These are phyloP conservation scores for Corydoras sp. DNA, from an alignment of 2,113 vertebrate species.

Conservation along the genomic window DNA sequence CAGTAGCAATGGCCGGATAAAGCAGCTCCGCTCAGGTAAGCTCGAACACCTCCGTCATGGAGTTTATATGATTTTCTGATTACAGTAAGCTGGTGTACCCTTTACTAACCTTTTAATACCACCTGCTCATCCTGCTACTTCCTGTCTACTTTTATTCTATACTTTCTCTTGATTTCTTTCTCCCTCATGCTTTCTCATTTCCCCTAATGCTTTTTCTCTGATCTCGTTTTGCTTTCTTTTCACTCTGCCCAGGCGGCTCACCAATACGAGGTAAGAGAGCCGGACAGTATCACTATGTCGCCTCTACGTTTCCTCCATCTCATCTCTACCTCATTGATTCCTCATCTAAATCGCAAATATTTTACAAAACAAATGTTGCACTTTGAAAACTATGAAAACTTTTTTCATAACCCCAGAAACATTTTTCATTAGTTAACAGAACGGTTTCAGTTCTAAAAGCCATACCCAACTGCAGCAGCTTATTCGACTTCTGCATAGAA, in stretches of 20 bases:
- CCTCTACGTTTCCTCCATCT: constrained; percentile 19
- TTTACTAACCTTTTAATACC: constrained; percentile 15
- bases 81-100: neutral
- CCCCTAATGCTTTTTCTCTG: constrained; percentile 90
- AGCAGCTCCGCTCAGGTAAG: constrained; percentile 95
- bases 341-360: too few species aligned
- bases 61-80: neutral
- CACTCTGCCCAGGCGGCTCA: constrained; percentile 98
- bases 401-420: too few species aligned
- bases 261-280: constrained; percentile 99
- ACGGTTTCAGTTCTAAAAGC: too few species aligned
- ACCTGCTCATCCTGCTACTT: constrained; percentile 3
- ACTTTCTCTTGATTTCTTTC: constrained; percentile 65
- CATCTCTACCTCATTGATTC: constrained; percentile 22
- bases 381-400: too few species aligned
- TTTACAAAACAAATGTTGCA: too few species aligned
- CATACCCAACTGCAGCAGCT: too few species aligned
- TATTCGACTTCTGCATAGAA: too few species aligned
- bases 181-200: constrained; percentile 63
- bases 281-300: constrained; percentile 62
- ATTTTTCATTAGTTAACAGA: too few species aligned
- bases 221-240: constrained; percentile 98
- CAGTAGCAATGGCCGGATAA: constrained; percentile 89
- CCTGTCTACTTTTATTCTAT: constrained; percentile 54
- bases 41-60: neutral